Conservation (phyloP, 2,113 vertebrate species). For the Anarrhichthys ocellatus region DNA sequence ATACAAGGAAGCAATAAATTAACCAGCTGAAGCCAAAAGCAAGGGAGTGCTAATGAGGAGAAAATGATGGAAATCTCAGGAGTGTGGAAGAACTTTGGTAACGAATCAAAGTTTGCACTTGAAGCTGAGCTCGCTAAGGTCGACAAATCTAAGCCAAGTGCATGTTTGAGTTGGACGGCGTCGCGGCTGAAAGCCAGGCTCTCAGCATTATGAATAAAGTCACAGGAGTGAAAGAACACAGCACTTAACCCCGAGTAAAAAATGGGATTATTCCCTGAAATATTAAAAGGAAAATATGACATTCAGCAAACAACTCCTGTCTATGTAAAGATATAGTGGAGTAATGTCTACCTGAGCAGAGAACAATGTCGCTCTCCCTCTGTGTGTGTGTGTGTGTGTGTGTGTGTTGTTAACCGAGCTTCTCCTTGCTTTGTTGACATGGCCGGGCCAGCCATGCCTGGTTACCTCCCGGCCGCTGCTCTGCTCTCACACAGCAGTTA, state of each 20-base stretch:
- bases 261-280: conserved; percentile 2
- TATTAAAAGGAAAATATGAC: neutral
- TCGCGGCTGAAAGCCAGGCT: conserved; percentile 34
- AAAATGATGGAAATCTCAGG: conserved; percentile 55
- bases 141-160: conserved; percentile 43
- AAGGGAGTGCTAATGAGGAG: conserved; percentile 55
- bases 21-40: conserved; percentile 54
- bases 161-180: conserved; percentile 61
- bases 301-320: neutral
- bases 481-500: neutral
- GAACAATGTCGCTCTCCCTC: neutral
- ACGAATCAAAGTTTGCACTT: conserved; percentile 58
- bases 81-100: conserved; percentile 43
- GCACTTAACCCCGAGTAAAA: conserved; percentile 8
- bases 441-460: neutral
- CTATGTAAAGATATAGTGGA: neutral
- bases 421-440: neutral
- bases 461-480: neutral
- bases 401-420: neutral
- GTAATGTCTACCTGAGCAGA: neutral
- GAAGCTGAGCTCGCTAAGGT: conserved; percentile 42
- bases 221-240: conserved; percentile 41
- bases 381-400: neutral
- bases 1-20: conserved; percentile 71
- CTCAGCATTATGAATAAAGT: conserved; percentile 46